These are phyloP conservation scores for Drosophila willistoni DNA, from an alignment of 1,140 invertebrate genomes.

Conservation along the genomic window DNA sequence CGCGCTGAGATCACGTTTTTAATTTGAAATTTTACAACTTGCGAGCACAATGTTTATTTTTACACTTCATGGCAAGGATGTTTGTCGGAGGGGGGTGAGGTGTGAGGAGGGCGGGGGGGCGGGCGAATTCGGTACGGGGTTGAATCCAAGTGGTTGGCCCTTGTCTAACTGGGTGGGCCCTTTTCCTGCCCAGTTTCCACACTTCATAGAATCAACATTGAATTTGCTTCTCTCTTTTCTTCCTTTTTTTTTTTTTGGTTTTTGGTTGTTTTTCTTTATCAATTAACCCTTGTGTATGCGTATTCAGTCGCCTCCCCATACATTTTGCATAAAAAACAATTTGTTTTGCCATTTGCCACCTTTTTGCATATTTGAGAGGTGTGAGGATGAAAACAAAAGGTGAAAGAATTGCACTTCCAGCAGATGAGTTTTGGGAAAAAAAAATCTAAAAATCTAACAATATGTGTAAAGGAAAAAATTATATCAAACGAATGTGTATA, in stretches of 20 bases:
- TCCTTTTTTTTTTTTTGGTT: background rate
- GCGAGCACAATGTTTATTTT: conserved; percentile 81
- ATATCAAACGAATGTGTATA: background rate
- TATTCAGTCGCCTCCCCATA: conserved; percentile 30
- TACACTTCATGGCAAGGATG: conserved; percentile 22
- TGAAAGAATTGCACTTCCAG: conserved; percentile 24
- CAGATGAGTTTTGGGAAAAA: conserved; percentile 32
- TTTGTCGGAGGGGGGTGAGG: background rate
- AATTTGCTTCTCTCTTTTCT: conserved; percentile 23
- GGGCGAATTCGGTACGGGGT: background rate
- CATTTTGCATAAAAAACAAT: conserved; percentile 64
- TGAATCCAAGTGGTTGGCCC: background rate
- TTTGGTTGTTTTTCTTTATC: conserved; percentile 43
- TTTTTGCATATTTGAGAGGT: conserved; percentile 34
- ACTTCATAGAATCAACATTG: conserved; percentile 58
- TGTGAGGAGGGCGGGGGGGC: background rate
- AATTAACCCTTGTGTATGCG: conserved; percentile 47
- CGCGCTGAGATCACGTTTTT: conserved; percentile 81
- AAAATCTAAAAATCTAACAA: conserved; percentile 2
- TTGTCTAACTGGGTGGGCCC: conserved; percentile 33
- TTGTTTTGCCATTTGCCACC: conserved; percentile 54
- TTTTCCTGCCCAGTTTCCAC: conserved; percentile 38
- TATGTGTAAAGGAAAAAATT: background rate
- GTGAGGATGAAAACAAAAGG: background rate
- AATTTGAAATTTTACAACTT: conserved; percentile 82